Evolutionary conservation across 2,113 vertebrate genomes (phyloP), one percentile per base, ranked within the genome.

Genomic region (Poeciliopsis occidentalis): DNA sequence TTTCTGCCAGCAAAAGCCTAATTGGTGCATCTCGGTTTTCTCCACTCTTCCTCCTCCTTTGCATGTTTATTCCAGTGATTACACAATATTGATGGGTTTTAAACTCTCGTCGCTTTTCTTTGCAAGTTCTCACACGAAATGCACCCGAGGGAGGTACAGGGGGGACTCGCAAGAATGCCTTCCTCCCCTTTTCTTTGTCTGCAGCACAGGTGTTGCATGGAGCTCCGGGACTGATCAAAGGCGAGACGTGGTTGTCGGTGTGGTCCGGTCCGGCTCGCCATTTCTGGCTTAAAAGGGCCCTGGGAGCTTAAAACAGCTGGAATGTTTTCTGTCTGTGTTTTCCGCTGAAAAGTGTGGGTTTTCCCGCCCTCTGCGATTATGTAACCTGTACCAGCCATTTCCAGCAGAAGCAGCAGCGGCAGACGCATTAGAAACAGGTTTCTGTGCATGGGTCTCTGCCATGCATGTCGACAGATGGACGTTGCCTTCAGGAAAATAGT

Each of bases 341-440:
- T 85, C 71, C 75, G 86, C 89, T 79, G 86, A 84, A 75, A 79
- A 89, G 89, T 89, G 88, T 90, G 87, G 87, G 82, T 91, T 92
- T 92, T 92, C 91, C 92, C 91, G 89, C 89, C 91, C 92, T 91
- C 85, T 89, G 86, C 80, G 91, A 89, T 94, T 91, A 92, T 91
- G 86, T 94, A 92, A 93, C 90, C 66, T 84, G 88, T 83, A 88
- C 88, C 90, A 89, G 92, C 91, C 87, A 84, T 88, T 92, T 93
- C 70, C 89, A 91, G 88, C 80, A 75, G 82, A 71, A 69, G 80
- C 80, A 82, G 75, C 80, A 75, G 82, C 73, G 71, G 80, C 80
- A 82, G 75, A 70, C 78, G 85, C 90, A 90, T 91, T 92, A 89
- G 89, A 91, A 91, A 83, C 92, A 90, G 80, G 91, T 91, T 89